Base-by-base conservation (phyloP, 2,797 vertebrate genomes). In the Rhabdophis nuchalis region DNA sequence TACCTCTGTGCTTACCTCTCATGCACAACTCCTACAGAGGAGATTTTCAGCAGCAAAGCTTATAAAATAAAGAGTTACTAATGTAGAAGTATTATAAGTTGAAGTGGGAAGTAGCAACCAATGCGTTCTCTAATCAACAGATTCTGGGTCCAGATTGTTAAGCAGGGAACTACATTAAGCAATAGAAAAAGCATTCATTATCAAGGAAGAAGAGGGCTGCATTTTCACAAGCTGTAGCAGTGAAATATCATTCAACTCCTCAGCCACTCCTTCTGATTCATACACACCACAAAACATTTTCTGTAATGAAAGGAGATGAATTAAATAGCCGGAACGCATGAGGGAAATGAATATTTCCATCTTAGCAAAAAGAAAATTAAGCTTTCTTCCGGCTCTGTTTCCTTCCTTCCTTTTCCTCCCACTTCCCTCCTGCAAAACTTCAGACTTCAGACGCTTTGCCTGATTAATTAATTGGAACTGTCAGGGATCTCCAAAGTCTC, bases 401-500 rank as follows among this genome's bases (percentile, higher is more conserved):
- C 94, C 96, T 95, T 96, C 93, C 96, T 95, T 91, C 90, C 94
- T 92, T 87, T 90, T 90, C 93, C 41, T 68, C 52, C 36, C n/a
- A 91, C 94, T 93, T 91, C 93, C 82, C 92, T 92, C 91, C 94
- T 90, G 93, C 91, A 88, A 95, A 94, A 89, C 94, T 94, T 53
- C 52, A n/a, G 92, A 50, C 20, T 58, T 77, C 86, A 77, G 86
- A 10, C 64, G 94, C 93, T 92, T 93, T 93, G 93, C 92, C 94
- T 89, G 89, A 72, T 91, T 93, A 93, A 94, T 95, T 97, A 96
- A 97, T 90, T 95, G 92, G 94, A 94, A 95, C 94, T 91, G 58
- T 93, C 94, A 95, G 91, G 94, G 94, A 97, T 95, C 96, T 96
- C 93, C 95, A 94, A 96, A 97, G 95, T 94, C 93, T 95, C 92